Evolutionary conservation across 2,797 vertebrate genomes (phyloP), one percentile per base, ranked within the genome.

Genomic region (Oophaga sylvatica): DNA sequence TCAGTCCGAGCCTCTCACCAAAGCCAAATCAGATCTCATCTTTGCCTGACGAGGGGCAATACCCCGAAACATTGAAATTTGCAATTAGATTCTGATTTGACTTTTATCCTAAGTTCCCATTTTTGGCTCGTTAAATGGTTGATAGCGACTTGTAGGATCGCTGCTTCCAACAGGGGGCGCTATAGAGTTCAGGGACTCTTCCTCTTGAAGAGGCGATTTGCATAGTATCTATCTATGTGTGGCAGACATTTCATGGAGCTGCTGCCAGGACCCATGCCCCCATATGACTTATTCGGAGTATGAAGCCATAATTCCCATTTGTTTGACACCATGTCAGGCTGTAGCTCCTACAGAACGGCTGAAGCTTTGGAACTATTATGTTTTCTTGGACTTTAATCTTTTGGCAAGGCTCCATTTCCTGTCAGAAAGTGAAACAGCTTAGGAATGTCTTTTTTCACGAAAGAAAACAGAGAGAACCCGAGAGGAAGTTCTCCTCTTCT

Each of bases 371-470:
- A 95, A 94, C 95, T 95, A 96, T 96, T 96, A 94, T 96, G 96
- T 95, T 97, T 96, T 96, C 94, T 96, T 94, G 94, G 95, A 96
- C 96, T 97, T 97, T 96, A 97, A 98, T 99, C 97, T 96, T 96
- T 95, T 98, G 97, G 97, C 96, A 92, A 92, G 86, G 93, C 92
- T 96, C 96, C 97, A 97, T 96, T 98, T 99, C 98, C 97, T 98
- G 97, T 96, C 96, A 96, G 96, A 97, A 97, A 98, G 97, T 97
- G 97, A 98, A 98, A 97, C 96, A 96, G 97, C 96, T 97, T 96
- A 95, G 97, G 97, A 99, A 98, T 99, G 97, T 97, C 97, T 98
- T 97, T n/a, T 97, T 97, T 97, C 95, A 96, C 96, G 96, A 99
- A 99, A 98, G 97, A 98, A 99, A 98, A 98, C 97, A 98, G 97